Evolutionary conservation across 2,797 vertebrate genomes (phyloP), one percentile per base, ranked within the genome.

Genomic region (Microctenopoma stevenorrisi): DNA sequence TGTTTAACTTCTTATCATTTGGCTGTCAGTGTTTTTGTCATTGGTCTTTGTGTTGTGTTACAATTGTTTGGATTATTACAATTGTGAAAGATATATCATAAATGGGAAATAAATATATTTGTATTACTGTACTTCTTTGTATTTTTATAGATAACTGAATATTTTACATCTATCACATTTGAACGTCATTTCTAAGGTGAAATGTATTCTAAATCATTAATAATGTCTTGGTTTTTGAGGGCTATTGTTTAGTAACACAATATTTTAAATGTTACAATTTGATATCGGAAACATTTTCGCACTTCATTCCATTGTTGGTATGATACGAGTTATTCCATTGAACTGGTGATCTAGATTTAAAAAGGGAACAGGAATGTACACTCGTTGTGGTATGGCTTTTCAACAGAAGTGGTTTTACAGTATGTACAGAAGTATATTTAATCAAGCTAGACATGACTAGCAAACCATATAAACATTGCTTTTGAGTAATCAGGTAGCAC

Each of bases 41-140:
- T 88, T 95, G 88, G 88, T 93, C 88, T 89, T 93, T 90, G 94
- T 95, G 90, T 93, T 94, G 94, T 95, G 89, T 93, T 90, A 83
- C 82, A 91, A 92, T 88, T 87, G 89, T 91, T 92, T 91, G 85
- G 85, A 92, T 91, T 91, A 92, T 91, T 92, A 84, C 89, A 87
- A 78, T 94, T 94, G 94, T 95, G 92, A 93, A 90, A 93, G 89
- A 88, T 93, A 93, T 92, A 94, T 88, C 89, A 92, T 92, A 88
- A 88, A 93, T 94, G 94, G 93, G 76, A 93, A 95, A 95, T 95
- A 95, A 94, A 95, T 95, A 94, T 93, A 95, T 95, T 95, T 95
- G 92, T 95, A 95, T 93, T 85, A 92, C 90, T 93, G 93, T 94
- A 93, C 91, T 94, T 92, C 92, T 94, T 95, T 95, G 94, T 95